Conservation (phyloP, 2,888 invertebrate genomes). For the Syritta pipiens region DNA sequence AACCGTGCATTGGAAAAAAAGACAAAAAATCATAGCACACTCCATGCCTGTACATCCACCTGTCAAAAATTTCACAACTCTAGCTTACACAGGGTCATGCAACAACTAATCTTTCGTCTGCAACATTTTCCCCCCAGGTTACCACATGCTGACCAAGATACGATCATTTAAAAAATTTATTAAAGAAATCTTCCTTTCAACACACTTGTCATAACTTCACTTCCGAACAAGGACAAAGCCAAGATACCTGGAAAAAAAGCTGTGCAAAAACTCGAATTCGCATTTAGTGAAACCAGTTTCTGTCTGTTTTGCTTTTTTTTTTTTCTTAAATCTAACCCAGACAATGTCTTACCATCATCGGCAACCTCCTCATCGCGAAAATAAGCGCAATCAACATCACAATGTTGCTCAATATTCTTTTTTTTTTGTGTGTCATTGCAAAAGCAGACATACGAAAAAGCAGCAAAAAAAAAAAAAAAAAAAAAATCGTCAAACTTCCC, state of each 20-base stretch:
- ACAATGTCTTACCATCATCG: conserved; percentile 53
- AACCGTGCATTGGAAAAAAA: no score
- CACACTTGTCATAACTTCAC: conserved; percentile 64
- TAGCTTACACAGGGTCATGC: no score
- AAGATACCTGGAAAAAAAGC: conserved; percentile 36
- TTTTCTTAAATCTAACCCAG: conserved; percentile 49
- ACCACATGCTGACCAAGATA: neutral
- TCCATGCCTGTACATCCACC: no score
- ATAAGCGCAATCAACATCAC: conserved; percentile 37
- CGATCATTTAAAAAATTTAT: conserved; percentile 3
- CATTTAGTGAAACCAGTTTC: conserved; percentile 57
- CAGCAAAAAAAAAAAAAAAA: no score
- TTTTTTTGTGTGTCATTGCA: conserved; percentile 39
- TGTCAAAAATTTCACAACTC: no score
- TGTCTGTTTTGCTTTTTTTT: neutral
- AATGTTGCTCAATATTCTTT: conserved; percentile 53
- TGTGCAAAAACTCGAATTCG: conserved; percentile 16
- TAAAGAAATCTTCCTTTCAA: conserved; percentile 50
- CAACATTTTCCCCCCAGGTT: neutral
- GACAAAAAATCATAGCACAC: no score
- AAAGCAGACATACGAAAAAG: conserved; percentile 34
- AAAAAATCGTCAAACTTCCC: conserved; percentile 15
- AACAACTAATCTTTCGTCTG: neutral
- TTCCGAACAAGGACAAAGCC: conserved; percentile 67
- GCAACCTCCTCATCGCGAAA: neutral